Base-by-base conservation (phyloP, 1,140 invertebrate genomes). In the Brachystomella parvula region DNA sequence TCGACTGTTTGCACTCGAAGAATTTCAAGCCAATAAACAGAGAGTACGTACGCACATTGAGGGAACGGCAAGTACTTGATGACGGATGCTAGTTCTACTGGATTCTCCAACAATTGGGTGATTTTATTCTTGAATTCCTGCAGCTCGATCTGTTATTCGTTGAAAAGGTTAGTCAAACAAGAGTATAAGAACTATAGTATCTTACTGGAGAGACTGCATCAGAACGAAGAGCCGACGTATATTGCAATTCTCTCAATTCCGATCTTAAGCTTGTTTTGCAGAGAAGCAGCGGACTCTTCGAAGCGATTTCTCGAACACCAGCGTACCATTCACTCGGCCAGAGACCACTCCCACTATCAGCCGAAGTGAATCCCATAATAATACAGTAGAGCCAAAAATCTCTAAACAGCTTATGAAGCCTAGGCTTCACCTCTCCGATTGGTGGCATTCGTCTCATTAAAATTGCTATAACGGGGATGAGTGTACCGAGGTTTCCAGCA, bases 321-420 rank as follows among this genome's bases (percentile, higher is more conserved):
- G 92, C 87, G 78, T 94, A 93, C 94, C 94, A 98, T 76, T 99
- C 95, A 53, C 83, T 80, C 0, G 96, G 96, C 96, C 96, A 99
- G 3, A 97, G 78, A 65, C 89, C 89, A 47, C 32, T 63, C 26
- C 64, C 65, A 35, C 32, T 64, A 32, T 65, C 49, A 21, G n/a
- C n/a, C n/a, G n/a, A n/a, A n/a, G 94, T 94, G 77, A 99, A 99
- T 29, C 94, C 95, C 87, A 98, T 95, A 6, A 99, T 90, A n/a
- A 98, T 94, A 76, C 94, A 98, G 77, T 99, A 99, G 12, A 98
- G 82, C 96, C 96, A 99, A 77, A 99, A 99, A 79, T 99, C 96
- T 74, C 94, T 86, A 77, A 99, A 99, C 2, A 98, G 79, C 77
- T 98, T 98, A 72, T 95, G 86, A n/a, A 98, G 81, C n/a, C 95